Base-by-base conservation (phyloP, 2,888 invertebrate species). In the Atethmia centrago region DNA sequence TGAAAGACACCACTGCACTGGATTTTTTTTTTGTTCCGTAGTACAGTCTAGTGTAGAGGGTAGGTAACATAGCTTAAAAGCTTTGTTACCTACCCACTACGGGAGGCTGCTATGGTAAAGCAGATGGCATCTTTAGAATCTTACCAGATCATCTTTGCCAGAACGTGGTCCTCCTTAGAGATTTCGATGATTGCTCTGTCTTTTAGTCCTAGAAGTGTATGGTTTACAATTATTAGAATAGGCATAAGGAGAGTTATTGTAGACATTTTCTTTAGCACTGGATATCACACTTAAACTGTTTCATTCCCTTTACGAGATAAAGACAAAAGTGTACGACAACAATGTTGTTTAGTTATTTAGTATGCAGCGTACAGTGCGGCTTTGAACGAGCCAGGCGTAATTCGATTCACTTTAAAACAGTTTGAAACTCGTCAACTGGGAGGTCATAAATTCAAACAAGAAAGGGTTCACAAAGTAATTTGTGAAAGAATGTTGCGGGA, bases 391-490 rank as follows among this genome's bases (percentile, higher is more conserved):
- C 59, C 55, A 31, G 47, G 51, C 67, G 70, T 81, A 84, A 81
- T 71, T 81, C 70, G 75, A 81, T 81, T 81, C 81, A 81, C 84
- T 81, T 80, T 84, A 80, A 80, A 80, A 80, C 84, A 51, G 81
- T 81, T 81, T 68, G 56, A 58, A 80, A 84, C 84, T 81, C 84
- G 84, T 81, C 81, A 84, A 81, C 67, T 67, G 55, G 65, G 80
- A 70, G 84, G 84, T 84, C 76, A 81, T 81, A 81, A 81, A 81
- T 81, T 81, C 58, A 84, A 84, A 82, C 65, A 81, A 84, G 77
- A 81, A 82, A 84, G 84, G 82, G 84, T 79, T 84, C 64, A 63
- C 61, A 66, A 81, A 82, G 85, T 84, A 84, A 84, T 82, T 82
- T 82, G 71, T 47, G 58, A 84, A 84, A 82, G 82, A 82, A 82